phyloP scores from a whole-genome alignment of 2,797 vertebrate species.

The Sebastiscus tertius region DNA sequence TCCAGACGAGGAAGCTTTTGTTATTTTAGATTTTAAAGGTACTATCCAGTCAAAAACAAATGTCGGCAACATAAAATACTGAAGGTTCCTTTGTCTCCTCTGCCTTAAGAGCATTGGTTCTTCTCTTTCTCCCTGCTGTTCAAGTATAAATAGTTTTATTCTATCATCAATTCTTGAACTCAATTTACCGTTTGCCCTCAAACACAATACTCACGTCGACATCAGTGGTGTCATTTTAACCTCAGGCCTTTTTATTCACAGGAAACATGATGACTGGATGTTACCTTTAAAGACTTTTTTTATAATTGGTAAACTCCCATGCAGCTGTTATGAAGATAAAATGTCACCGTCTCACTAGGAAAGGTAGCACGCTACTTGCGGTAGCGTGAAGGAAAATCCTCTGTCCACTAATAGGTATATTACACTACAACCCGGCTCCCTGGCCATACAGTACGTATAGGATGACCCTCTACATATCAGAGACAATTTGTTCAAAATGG shows the following conservation, averaged over 20 bases:
- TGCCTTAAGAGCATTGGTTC: not conserved
- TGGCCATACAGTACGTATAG: not conserved
- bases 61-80: not conserved
- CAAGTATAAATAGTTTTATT: not conserved
- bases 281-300: conserved; percentile 43
- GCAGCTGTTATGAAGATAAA: conserved; percentile 9
- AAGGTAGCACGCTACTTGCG: conserved; percentile 17
- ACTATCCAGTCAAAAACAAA: conserved; percentile 46
- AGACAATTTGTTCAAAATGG: not conserved
- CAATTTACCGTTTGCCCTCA: conserved; percentile 13
- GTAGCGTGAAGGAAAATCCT: not conserved
- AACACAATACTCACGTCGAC: conserved; percentile 17
- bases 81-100: not conserved
- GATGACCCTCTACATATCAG: conserved; percentile 7
- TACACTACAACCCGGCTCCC: not conserved
- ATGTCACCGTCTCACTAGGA: not conserved
- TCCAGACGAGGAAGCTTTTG: conserved; percentile 6
- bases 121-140: not conserved
- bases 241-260: conserved; percentile 56
- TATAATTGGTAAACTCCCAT: conserved; percentile 6
- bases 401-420: conserved; percentile 1
- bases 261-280: conserved; percentile 57
- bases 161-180: conserved; percentile 9
- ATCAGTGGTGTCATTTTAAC: conserved; percentile 26
- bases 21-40: conserved; percentile 39